Evolutionary conservation across 2,797 vertebrate species (phyloP).

Genomic region (Staurois parvus): DNA sequence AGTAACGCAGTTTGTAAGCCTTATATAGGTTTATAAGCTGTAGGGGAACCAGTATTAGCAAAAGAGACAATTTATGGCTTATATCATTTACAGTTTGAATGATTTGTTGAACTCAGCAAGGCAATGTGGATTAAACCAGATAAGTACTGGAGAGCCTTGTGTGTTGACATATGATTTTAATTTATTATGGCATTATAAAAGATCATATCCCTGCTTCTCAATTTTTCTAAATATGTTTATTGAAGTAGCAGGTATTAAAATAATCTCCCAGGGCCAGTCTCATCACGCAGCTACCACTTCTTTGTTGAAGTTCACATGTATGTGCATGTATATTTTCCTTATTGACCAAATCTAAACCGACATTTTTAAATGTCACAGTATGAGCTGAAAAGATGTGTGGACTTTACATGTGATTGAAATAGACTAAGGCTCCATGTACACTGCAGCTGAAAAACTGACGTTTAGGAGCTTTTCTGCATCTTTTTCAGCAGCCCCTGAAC

Average conservation of each 20-base stretch:
- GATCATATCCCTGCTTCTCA: not conserved
- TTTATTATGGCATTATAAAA: slow-evolving; percentile 47
- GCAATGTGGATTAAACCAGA: slow-evolving; percentile 23
- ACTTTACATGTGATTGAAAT: too few species aligned
- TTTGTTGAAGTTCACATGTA: not conserved
- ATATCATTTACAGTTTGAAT: not conserved
- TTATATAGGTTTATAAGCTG: not conserved
- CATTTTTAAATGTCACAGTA: too few species aligned
- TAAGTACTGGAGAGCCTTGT: slow-evolving; percentile 24
- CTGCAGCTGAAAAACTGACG: too few species aligned
- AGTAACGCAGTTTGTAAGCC: too few species aligned
- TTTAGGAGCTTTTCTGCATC: too few species aligned
- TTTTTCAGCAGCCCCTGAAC: too few species aligned
- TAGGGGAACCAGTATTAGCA: not conserved
- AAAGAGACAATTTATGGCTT: not conserved
- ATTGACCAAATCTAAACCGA: too few species aligned
- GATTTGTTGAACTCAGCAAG: slow-evolving; percentile 1
- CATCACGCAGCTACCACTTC: not conserved
- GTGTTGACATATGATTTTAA: slow-evolving; percentile 44
- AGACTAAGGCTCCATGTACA: too few species aligned
- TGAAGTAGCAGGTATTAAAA: slow-evolving; percentile 41
- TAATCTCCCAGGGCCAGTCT: slow-evolving; percentile 31
- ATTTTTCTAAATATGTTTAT: slow-evolving; percentile 42
- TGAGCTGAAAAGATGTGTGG: too few species aligned
- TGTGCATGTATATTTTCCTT: not conserved